Evolutionary conservation across 1,140 invertebrate species (phyloP).

Genomic region (Aphelenchoides avenae): DNA sequence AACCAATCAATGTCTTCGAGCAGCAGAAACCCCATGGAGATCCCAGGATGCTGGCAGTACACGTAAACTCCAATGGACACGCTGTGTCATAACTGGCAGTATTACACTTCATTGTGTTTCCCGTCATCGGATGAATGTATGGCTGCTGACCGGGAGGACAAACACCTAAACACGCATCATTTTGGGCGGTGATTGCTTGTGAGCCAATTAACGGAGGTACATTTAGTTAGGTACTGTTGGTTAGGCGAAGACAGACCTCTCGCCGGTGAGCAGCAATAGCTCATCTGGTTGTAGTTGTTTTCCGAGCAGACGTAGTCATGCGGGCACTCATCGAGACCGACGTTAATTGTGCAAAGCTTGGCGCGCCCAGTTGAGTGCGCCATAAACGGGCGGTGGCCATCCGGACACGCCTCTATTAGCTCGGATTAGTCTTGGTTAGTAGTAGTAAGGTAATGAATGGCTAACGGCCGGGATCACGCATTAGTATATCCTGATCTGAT

Average conservation of each 20-base stretch:
- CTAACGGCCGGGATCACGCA: too few relatives aligned
- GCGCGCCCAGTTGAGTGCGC: constrained; percentile 18
- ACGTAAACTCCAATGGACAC: constrained; percentile 16
- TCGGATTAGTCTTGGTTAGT: too few relatives aligned
- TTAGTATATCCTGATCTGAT: too few relatives aligned
- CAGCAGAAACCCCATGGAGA: constrained; percentile 21
- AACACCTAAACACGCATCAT: too few relatives aligned
- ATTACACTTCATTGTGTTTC: constrained; percentile 25
- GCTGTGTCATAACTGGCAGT: constrained; percentile 14
- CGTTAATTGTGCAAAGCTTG: constrained; percentile 16
- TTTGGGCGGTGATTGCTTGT: too few relatives aligned
- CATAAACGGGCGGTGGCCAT: constrained; percentile 23
- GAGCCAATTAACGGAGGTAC: too few relatives aligned
- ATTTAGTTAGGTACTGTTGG: not conserved
- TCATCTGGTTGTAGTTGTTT: constrained; percentile 18
- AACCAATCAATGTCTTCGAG: constrained; percentile 5
- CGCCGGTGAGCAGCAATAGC: constrained; percentile 24
- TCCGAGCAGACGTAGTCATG: constrained; percentile 22
- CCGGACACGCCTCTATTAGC: constrained; percentile 21
- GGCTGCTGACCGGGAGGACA: constrained; percentile 10
- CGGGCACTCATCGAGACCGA: constrained; percentile 10
- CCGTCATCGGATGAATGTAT: constrained; percentile 21
- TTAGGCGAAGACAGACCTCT: constrained; percentile 6
- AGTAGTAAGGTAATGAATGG: too few relatives aligned
- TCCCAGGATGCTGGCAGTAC: constrained; percentile 12